Evolutionary conservation across 2,888 invertebrate genomes (phyloP), one percentile per base, ranked within the genome.

Genomic region (Zootermopsis nevadensis): DNA sequence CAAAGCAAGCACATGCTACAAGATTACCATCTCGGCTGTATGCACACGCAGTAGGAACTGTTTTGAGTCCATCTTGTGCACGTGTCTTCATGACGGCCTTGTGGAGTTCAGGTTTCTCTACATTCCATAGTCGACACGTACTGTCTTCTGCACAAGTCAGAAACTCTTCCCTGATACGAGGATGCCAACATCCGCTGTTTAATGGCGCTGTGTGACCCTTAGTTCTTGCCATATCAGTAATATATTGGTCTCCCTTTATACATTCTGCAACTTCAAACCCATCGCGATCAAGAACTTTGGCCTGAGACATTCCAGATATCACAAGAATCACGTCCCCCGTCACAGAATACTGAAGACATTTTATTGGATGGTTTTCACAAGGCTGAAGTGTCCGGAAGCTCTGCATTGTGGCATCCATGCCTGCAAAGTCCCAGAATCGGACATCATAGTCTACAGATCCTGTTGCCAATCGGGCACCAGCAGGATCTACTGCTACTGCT

Each of bases 391-490:
- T 96, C 33, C 99, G 93, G 89, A 99, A 99, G 77, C 98, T 96
- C 81, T 96, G 94, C 91, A 98, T 93, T 0, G 95, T 94, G 0
- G 96, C 93, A 89, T 99, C 98, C 98, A 99, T 99, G 7, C 99
- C 99, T 85, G 98, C 97, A 91, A 99, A 99, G 89, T 99, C 99
- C 98, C 98, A 99, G 87, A 99, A 96, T 81, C 96, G 95, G 2
- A 99, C 95, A 86, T 98, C 98, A 89, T 98, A 99, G 89, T 99
- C 99, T 38, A 97, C 94, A 0, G 98, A 97, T 0, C 99, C 99
- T 0, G 96, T 95, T 0, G 97, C 95, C 66, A 97, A 89, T 0
- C 99, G 92, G 0, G 98, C 97, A 0, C 99, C 99, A 1, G 98
- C 96, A 0, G 98, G 97, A 90, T 99, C 99, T 0, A 97, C 94